Evolutionary conservation across 2,113 vertebrate genomes (phyloP).

Genomic region (Rattus rattus): DNA sequence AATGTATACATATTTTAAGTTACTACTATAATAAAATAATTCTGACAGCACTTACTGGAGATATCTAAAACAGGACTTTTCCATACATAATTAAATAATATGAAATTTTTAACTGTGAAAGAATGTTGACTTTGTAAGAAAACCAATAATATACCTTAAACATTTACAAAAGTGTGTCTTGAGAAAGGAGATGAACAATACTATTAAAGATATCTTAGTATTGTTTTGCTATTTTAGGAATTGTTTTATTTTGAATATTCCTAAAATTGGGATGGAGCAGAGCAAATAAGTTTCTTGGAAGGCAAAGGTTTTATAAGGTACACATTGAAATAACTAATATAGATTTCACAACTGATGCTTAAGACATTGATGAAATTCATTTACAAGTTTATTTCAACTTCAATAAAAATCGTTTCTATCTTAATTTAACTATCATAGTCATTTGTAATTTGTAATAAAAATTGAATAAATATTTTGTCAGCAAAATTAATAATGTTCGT

Average conservation of each 20-base stretch:
- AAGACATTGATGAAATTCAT: conserved; percentile 7
- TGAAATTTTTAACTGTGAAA: neutral
- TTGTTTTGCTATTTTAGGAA: neutral
- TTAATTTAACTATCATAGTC: conserved; percentile 13
- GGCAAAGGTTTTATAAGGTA: neutral
- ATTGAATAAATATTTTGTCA: neutral
- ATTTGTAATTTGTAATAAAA: conserved; percentile 23
- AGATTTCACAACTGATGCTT: conserved; percentile 41
- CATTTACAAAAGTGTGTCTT: neutral
- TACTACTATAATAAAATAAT: neutral
- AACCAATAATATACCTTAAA: neutral
- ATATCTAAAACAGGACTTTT: neutral
- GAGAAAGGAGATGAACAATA: neutral
- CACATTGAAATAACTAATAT: conserved; percentile 13
- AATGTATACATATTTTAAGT: neutral
- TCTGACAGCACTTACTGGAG: neutral
- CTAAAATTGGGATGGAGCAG: neutral
- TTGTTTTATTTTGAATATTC: conserved; percentile 16
- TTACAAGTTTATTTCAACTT: neutral
- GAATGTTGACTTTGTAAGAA: neutral
- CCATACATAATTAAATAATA: neutral
- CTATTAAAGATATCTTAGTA: conserved; percentile 14
- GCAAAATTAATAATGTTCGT: neutral
- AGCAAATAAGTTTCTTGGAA: conserved; percentile 39
- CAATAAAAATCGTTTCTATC: neutral